phyloP scores from a whole-genome alignment of 2,888 invertebrate species.

The Serrognathus titanus region DNA sequence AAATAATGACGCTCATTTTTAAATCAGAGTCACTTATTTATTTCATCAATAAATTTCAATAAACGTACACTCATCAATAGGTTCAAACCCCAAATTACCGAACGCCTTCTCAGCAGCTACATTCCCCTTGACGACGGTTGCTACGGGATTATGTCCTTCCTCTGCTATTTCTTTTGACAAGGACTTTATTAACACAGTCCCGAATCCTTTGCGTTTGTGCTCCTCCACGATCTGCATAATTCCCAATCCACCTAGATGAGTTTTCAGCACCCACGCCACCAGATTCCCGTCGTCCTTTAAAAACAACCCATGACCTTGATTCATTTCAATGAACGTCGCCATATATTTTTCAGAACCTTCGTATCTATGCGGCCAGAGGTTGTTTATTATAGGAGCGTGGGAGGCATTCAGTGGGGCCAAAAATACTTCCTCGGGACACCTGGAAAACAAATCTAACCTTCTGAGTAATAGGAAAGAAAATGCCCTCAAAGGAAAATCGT shows the following conservation, averaged over 20 bases:
- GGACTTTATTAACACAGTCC: neutral
- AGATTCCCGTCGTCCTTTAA: neutral
- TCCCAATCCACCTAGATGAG: slow-evolving; percentile 1
- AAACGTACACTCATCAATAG: slow-evolving; percentile 1
- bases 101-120: slow-evolving; percentile 2
- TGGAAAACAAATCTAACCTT: slow-evolving; percentile 3
- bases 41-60: neutral
- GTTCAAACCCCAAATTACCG: slow-evolving; percentile 2
- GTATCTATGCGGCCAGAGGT: slow-evolving; percentile 25
- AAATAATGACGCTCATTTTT: too few relatives aligned
- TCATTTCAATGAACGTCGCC: neutral
- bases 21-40: too few relatives aligned
- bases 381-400: slow-evolving; percentile 18
- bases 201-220: slow-evolving; percentile 5
- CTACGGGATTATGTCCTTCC: slow-evolving; percentile 1
- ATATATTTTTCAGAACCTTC: slow-evolving; percentile 20
- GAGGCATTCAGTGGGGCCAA: slow-evolving; percentile 10
- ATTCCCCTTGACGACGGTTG: neutral
- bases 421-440: slow-evolving; percentile 15
- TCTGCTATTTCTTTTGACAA: slow-evolving; percentile 2
- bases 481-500: too few relatives aligned
- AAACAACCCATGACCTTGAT: slow-evolving; percentile 1
- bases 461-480: neutral
- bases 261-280: slow-evolving; percentile 4
- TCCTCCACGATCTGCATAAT: neutral